These are phyloP conservation scores for Conus betulinus DNA, from an alignment of 1,140 invertebrate genomes.

Conservation along the genomic window DNA sequence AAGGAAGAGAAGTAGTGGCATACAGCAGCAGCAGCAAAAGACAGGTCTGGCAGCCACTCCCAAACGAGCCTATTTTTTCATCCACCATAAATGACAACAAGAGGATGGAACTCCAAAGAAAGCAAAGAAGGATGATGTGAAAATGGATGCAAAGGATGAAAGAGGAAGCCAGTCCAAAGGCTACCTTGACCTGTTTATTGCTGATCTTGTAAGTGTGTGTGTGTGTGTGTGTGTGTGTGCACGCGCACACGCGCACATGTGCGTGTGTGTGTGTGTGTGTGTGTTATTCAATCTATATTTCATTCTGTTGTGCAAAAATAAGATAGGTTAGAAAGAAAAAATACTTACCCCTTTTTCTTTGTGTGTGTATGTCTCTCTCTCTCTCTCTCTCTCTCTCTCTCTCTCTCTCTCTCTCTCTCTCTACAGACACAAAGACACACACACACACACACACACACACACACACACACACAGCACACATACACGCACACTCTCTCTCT, in stretches of 20 bases:
- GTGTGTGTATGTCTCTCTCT: too few relatives aligned
- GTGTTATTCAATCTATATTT: too few relatives aligned
- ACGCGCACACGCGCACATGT: neutral
- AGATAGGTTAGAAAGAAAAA: too few relatives aligned
- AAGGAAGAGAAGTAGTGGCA: neutral
- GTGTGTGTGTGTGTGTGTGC: slow-evolving; percentile 11
- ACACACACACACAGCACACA: too few relatives aligned
- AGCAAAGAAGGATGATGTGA: neutral
- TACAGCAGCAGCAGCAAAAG: neutral
- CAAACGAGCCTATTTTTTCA: slow-evolving; percentile 5
- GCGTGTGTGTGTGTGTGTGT: neutral
- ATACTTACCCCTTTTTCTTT: too few relatives aligned
- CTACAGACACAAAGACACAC: too few relatives aligned
- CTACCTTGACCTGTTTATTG: slow-evolving; percentile 32
- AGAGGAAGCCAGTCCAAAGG: neutral
- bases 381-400: too few relatives aligned
- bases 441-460: too few relatives aligned
- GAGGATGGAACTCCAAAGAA: neutral
- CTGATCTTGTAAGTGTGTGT: slow-evolving; percentile 28
- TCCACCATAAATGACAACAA: neutral
- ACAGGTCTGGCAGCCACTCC: neutral
- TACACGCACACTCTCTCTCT: too few relatives aligned
- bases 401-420: too few relatives aligned
- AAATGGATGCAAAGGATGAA: neutral
- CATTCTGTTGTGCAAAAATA: too few relatives aligned